A percentile compares a stretch with the other conserved stretches of the same genome.
phyloP scores from a whole-genome alignment of 2,797 vertebrate genomes.

The Urosaurus nigricauda region DNA sequence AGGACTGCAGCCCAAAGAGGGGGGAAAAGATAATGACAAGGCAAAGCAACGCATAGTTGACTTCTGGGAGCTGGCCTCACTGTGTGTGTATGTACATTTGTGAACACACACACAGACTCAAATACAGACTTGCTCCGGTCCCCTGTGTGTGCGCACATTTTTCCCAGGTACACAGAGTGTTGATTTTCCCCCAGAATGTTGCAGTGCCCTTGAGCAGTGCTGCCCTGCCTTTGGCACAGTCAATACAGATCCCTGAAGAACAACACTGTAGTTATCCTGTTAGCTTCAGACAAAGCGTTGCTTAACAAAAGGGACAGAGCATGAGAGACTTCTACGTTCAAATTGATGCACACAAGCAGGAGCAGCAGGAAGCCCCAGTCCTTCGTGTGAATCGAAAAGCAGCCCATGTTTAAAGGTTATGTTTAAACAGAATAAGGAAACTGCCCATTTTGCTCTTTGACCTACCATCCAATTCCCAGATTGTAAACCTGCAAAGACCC shows the following conservation, averaged over 20 bases:
- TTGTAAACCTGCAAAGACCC: neutral
- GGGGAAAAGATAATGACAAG: neutral
- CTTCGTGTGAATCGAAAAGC: neutral
- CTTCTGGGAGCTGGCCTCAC: neutral
- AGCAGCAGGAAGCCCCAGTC: neutral
- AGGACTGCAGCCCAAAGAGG: neutral
- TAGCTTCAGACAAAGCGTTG: slow-evolving; percentile 25
- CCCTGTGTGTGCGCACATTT: neutral
- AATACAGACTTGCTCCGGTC: too few relatives aligned
- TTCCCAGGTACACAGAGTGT: neutral
- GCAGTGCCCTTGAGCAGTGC: slow-evolving; percentile 20
- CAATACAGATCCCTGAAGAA: slow-evolving; percentile 32
- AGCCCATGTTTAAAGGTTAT: rapidly evolving
- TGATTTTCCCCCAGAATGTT: neutral
- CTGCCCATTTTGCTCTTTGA: neutral
- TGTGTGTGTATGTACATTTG: too few relatives aligned
- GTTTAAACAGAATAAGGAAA: neutral
- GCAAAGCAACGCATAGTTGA: neutral
- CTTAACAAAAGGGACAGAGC: slow-evolving; percentile 8
- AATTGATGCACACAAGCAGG: neutral
- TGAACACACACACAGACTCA: too few relatives aligned
- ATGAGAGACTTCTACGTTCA: neutral
- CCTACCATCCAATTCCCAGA: slow-evolving; percentile 6
- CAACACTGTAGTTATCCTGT: neutral
- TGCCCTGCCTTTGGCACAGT: neutral